Base-by-base conservation (phyloP, 2,797 vertebrate species). In the Acestrorhynchus altus region DNA sequence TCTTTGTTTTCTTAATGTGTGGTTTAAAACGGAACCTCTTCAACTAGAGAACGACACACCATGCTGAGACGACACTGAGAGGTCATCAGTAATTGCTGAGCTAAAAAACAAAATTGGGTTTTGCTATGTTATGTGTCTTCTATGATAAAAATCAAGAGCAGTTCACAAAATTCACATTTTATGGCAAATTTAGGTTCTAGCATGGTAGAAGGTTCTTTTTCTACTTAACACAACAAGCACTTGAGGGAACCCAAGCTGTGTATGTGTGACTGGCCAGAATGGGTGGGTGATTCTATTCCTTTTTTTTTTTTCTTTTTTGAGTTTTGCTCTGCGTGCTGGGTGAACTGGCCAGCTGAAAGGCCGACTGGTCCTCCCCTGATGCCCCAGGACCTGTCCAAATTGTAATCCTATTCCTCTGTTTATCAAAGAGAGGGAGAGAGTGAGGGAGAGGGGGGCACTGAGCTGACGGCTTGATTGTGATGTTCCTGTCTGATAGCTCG, bases 361-460 rank as follows among this genome's bases (percentile, higher is more conserved):
- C 88, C 88, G 90, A 87, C 87, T 89, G 86, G 88, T 85, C 86
- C 75, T 90, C 89, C 83, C 86, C 80, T 59, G 81, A 84, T 90
- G 92, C 91, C 92, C 90, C 87, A 87, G 90, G 92, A 93, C 91
- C 90, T 85, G 90, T 92, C 92, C 90, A 90, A 92, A 94, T 91
- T 94, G 93, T 94, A 93, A 94, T 94, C 93, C 92, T 90, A 94
- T 94, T 94, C 93, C 92, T 93, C 90, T 94, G 92, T 94, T 94
- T 93, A 94, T 94, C 93, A 94, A 92, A 94, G 90, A 90, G 89
- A 91, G 88, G 86, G 86, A 88, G 87, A 83, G 89, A 89, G 89
- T 79, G 87, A 83, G 85, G 81, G 81, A 77, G 54, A 0, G 2
- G 84, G 89, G 90, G 89, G 86, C 88, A 84, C 84, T 83, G 86